Evolutionary conservation across 2,888 invertebrate genomes (phyloP).

Genomic region (Drosophila silvestris): DNA sequence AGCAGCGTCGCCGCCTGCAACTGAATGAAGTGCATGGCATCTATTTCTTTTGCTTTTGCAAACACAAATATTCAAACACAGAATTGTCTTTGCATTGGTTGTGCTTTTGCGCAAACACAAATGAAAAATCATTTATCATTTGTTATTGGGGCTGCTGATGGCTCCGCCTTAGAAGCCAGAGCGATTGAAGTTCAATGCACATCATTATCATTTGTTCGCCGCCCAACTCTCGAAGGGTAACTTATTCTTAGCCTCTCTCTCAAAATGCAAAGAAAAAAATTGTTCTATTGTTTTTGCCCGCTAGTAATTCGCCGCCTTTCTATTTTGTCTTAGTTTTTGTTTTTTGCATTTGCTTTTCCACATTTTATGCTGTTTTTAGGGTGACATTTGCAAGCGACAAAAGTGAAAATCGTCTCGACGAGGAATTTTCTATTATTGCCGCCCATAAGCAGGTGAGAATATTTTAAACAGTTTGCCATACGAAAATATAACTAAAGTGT

Average conservation of each 20-base stretch:
- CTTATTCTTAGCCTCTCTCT: conserved; percentile 78
- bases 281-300: conserved; percentile 49
- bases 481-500: background rate
- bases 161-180: conserved; percentile 32
- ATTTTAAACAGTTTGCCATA: background rate
- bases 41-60: conserved; percentile 15
- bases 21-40: conserved; percentile 68
- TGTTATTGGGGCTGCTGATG: conserved; percentile 31
- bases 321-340: conserved; percentile 22
- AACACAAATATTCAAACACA: conserved; percentile 42
- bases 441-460: conserved; percentile 44
- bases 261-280: conserved; percentile 24
- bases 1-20: conserved; percentile 14
- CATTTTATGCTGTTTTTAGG: conserved; percentile 79
- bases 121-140: conserved; percentile 73
- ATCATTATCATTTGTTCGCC: conserved; percentile 77
- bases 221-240: conserved; percentile 71
- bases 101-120: conserved; percentile 24
- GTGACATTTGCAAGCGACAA: conserved; percentile 73
- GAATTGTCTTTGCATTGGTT: conserved; percentile 12
- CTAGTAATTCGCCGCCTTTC: conserved; percentile 29
- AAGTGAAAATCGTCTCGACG: conserved; percentile 61
- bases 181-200: conserved; percentile 85
- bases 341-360: conserved; percentile 60
- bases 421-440: conserved; percentile 39